These are phyloP conservation scores for Tolypeutes matacus DNA, from an alignment of 2,797 vertebrate species.

Conservation along the genomic window DNA sequence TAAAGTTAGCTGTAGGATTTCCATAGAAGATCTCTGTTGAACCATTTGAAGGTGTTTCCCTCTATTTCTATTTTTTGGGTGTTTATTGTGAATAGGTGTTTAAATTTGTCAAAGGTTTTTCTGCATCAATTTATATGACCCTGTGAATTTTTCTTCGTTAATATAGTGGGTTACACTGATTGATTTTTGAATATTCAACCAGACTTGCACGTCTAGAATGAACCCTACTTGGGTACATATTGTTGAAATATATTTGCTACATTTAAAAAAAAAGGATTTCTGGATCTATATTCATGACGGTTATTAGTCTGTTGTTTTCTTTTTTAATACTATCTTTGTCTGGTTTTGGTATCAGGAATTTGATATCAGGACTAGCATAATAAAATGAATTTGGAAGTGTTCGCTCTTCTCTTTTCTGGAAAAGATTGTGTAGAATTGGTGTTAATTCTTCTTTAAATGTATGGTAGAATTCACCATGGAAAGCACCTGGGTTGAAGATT, in stretches of 20 bases:
- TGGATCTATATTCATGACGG: background rate
- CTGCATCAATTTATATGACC: background rate
- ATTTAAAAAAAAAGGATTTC: background rate
- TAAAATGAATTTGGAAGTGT: background rate
- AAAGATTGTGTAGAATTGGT: conserved; percentile 56
- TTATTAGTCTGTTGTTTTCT: background rate
- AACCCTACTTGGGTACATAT: background rate
- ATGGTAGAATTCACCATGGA: conserved; percentile 58
- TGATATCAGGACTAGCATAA: background rate
- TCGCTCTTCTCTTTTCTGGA: conserved; percentile 27
- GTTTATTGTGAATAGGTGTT: background rate
- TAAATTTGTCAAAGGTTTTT: conserved; percentile 56
- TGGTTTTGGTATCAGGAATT: background rate
- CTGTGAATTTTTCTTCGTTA: conserved; percentile 1
- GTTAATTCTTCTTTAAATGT: conserved; percentile 62
- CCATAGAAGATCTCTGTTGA: background rate
- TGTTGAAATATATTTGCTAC: conserved; percentile 43
- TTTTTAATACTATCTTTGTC: background rate
- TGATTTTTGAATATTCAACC: conserved; percentile 16
- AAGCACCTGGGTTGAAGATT: conserved; percentile 46
- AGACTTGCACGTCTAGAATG: background rate
- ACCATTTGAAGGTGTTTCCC: background rate
- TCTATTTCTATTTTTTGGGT: background rate
- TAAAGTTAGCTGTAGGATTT: background rate
- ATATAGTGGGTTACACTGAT: background rate